Evolutionary conservation across 2,888 invertebrate genomes (phyloP).

Genomic region (Aethes cnicana): DNA sequence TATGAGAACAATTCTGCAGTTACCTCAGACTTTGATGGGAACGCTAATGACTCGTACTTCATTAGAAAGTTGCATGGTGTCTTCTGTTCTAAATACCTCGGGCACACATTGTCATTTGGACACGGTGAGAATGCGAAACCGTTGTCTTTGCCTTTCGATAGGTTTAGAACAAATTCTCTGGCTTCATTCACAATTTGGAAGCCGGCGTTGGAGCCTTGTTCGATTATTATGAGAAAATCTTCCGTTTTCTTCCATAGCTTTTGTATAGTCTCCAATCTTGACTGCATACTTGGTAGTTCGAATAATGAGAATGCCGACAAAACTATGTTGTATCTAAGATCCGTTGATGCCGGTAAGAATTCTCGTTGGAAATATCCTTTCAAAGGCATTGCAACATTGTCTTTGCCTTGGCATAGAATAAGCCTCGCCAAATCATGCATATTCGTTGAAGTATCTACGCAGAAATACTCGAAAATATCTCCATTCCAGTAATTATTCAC

Average conservation of each 20-base stretch:
- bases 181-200: conserved; percentile 92
- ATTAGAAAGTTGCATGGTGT: conserved; percentile 91
- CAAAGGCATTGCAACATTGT: conserved; percentile 81
- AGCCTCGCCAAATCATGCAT: conserved; percentile 92
- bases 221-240: conserved; percentile 90
- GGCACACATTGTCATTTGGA: conserved; percentile 91
- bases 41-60: conserved; percentile 82
- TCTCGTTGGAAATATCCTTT: conserved; percentile 89
- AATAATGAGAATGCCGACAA: conserved; percentile 90
- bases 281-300: conserved; percentile 87
- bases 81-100: conserved; percentile 83
- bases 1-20: conserved; percentile 87
- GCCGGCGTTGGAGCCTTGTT: conserved; percentile 91
- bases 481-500: conserved; percentile 87
- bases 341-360: conserved; percentile 87
- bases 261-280: conserved; percentile 86
- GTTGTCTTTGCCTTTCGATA: conserved; percentile 55
- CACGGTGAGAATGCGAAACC: conserved; percentile 92
- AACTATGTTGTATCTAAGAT: conserved; percentile 88
- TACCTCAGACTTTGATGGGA: conserved; percentile 64
- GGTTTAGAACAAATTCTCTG: conserved; percentile 88
- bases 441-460: conserved; percentile 89
- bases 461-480: conserved; percentile 90
- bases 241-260: conserved; percentile 94
- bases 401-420: conserved; percentile 85